These are phyloP conservation scores for Hydra vulgaris DNA, from an alignment of 30 jellyfish, hydroid and myxozoan species.

Conservation along the genomic window DNA sequence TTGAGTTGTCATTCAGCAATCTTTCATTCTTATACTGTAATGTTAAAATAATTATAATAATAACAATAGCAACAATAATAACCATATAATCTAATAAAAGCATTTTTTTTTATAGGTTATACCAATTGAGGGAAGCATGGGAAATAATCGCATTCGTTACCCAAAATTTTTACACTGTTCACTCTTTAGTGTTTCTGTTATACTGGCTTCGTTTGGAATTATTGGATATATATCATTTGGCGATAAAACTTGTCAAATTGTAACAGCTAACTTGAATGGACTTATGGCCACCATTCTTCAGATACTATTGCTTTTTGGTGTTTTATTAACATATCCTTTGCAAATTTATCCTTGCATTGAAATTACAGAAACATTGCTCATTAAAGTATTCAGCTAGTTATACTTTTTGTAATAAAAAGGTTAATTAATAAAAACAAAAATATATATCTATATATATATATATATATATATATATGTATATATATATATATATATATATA, in stretches of 20 bases:
- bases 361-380: conserved; percentile 50
- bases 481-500: too few species aligned
- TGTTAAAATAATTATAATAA: too few species aligned
- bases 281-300: conserved; percentile 54
- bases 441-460: background rate
- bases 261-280: conserved; percentile 36
- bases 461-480: background rate
- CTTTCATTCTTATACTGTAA: too few species aligned
- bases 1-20: too few species aligned
- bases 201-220: conserved; percentile 78
- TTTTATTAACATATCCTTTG: conserved; percentile 86
- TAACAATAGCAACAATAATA: too few species aligned
- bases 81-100: too few species aligned
- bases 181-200: conserved; percentile 42
- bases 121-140: conserved; percentile 99
- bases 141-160: conserved; percentile 74
- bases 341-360: conserved; percentile 91
- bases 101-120: conserved; percentile 46
- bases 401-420: too few species aligned
- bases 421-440: too few species aligned
- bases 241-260: conserved; percentile 75
- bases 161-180: conserved; percentile 87
- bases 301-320: conserved; percentile 75
- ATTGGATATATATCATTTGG: conserved; percentile 86
- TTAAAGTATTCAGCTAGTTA: too few species aligned